Percentiles rank a stretch among this genome's conserved stretches.
These are phyloP conservation scores for Archocentrus centrarchus DNA, from an alignment of 2,113 vertebrate species.

Conservation along the genomic window DNA sequence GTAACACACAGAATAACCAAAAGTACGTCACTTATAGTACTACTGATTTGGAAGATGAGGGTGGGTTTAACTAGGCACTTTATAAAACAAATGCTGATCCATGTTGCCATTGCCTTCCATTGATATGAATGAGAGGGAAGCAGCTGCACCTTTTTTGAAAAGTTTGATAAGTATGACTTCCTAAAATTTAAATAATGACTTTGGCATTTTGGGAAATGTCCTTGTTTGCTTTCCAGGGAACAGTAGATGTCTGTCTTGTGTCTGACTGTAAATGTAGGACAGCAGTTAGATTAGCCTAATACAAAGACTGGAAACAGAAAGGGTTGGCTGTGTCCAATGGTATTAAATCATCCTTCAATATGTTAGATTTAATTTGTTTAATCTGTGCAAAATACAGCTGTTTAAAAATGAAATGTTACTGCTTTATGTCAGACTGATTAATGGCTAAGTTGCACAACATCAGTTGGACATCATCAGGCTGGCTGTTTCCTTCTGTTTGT, in stretches of 20 bases:
- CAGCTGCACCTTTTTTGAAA: neutral
- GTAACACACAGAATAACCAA: constrained; percentile 23
- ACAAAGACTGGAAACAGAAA: neutral
- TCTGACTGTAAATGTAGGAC: neutral
- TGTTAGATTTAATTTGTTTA: neutral
- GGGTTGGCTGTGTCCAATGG: fast-evolving
- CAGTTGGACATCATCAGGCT: neutral
- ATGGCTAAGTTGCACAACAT: neutral
- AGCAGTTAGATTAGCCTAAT: neutral
- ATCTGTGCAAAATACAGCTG: too few species aligned
- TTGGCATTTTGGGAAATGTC: neutral
- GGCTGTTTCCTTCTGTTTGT: neutral
- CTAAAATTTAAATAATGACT: neutral
- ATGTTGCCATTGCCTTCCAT: constrained; percentile 11
- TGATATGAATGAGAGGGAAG: neutral
- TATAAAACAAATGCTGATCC: neutral
- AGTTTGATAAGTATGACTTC: neutral
- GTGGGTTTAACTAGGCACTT: constrained; percentile 8
- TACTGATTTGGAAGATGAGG: neutral
- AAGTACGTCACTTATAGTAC: neutral
- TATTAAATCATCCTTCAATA: fast-evolving
- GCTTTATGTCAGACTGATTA: neutral
- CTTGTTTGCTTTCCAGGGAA: neutral
- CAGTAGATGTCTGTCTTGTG: neutral
- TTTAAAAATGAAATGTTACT: too few species aligned